Percentiles rank a stretch among this genome's conserved stretches.
Conservation (phyloP, 2,113 vertebrate species). For the Fulica atra region DNA sequence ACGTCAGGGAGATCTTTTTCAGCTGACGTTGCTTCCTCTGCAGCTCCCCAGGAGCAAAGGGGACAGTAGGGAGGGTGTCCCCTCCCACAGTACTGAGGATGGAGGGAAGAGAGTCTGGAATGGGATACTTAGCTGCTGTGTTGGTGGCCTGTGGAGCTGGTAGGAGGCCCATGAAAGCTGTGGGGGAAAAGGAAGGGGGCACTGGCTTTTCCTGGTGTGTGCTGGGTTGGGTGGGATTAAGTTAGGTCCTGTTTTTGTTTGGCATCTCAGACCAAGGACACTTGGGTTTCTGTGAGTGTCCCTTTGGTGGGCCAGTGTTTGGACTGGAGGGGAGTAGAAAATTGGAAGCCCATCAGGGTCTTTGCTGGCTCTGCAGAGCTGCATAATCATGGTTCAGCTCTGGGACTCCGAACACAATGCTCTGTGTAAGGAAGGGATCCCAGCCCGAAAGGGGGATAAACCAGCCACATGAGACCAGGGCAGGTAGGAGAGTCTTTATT, state of each 20-base stretch:
- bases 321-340: background rate
- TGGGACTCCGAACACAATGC: background rate
- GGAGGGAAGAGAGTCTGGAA: background rate
- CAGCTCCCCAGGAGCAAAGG: background rate
- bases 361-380: background rate
- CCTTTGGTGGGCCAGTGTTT: background rate
- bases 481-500: background rate
- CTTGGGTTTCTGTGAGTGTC: background rate
- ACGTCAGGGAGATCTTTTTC: constrained; percentile 81
- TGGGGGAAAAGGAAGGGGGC: background rate
- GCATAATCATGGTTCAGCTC: background rate
- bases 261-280: background rate
- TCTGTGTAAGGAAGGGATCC: background rate
- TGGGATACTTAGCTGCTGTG: background rate
- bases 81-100: background rate
- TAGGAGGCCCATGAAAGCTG: background rate
- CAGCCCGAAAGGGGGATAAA: accelerated
- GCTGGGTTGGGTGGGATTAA: background rate
- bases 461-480: background rate
- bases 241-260: background rate
- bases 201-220: background rate
- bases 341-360: background rate
- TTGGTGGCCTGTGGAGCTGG: background rate
- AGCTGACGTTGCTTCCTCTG: background rate
- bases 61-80: background rate